Evolutionary conservation across 2,888 invertebrate genomes (phyloP).

Genomic region (Cephus rjabovi): DNA sequence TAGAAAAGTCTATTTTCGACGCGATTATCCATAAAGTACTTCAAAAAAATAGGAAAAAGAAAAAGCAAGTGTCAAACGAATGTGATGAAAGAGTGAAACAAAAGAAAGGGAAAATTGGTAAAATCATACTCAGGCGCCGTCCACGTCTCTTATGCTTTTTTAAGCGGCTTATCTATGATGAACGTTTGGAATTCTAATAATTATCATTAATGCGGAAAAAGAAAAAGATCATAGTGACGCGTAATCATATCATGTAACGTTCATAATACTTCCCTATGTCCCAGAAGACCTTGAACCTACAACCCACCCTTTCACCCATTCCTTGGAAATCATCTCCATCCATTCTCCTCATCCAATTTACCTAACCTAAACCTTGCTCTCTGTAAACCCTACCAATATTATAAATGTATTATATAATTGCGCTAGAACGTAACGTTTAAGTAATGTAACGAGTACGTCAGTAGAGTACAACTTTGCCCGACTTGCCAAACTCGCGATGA

Average conservation of each 20-base stretch:
- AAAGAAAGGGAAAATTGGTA: constrained; percentile 22
- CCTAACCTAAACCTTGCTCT: constrained; percentile 31
- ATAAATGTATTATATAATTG: constrained; percentile 23
- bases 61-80: background rate
- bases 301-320: background rate
- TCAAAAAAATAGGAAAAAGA: background rate
- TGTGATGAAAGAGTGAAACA: background rate
- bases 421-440: background rate
- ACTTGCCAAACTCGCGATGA: constrained; percentile 63
- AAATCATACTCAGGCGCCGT: constrained; percentile 56
- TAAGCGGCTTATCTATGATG: constrained; percentile 48
- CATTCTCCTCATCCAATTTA: background rate
- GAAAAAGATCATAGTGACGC: constrained; percentile 40
- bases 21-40: background rate
- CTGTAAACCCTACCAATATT: constrained; percentile 45
- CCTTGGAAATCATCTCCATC: background rate
- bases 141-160: constrained; percentile 53
- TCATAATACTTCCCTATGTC: constrained; percentile 32
- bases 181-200: constrained; percentile 35
- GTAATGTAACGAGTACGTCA: constrained; percentile 19
- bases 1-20: background rate
- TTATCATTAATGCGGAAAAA: constrained; percentile 7
- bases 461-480: constrained; percentile 61
- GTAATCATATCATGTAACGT: constrained; percentile 56
- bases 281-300: background rate